Evolutionary conservation across 1,140 invertebrate genomes (phyloP).

Genomic region (Spodoptera frugiperda): DNA sequence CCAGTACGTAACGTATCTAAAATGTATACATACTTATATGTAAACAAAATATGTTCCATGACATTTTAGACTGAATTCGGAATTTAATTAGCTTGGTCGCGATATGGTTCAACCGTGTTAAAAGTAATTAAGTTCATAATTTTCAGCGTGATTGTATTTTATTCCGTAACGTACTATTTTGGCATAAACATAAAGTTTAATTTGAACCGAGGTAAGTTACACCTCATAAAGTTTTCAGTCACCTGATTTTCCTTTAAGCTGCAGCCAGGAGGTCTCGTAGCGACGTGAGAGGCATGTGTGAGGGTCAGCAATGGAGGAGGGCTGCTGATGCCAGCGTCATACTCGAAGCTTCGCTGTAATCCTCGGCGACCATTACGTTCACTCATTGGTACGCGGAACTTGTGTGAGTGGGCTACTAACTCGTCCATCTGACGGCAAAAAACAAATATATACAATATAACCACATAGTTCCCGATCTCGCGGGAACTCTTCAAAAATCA

Average conservation of each 20-base stretch:
- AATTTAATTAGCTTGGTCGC: constrained; percentile 17
- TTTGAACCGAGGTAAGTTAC: too few relatives aligned
- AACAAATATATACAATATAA: too few relatives aligned
- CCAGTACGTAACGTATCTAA: constrained; percentile 21
- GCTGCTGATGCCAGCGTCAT: constrained; percentile 59
- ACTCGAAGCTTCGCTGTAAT: constrained; percentile 62
- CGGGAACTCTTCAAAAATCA: too few relatives aligned
- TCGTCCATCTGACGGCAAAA: constrained; percentile 73
- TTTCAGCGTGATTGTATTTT: too few relatives aligned
- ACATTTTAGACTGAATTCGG: constrained; percentile 23
- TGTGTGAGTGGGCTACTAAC: constrained; percentile 73
- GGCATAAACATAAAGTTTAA: too few relatives aligned
- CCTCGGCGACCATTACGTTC: constrained; percentile 69
- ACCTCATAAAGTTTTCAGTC: not conserved
- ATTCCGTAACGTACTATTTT: too few relatives aligned
- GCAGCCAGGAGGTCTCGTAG: constrained; percentile 75
- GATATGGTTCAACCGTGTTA: not conserved
- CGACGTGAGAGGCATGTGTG: constrained; percentile 73
- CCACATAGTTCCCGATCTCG: too few relatives aligned
- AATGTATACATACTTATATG: constrained; percentile 1
- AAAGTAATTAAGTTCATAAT: not conserved
- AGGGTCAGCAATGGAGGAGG: constrained; percentile 69
- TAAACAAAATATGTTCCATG: constrained; percentile 24
- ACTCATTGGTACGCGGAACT: constrained; percentile 74
- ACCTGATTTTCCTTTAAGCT: constrained; percentile 67